phyloP scores from a whole-genome alignment of 2,888 invertebrate genomes.

The Pantelozetes paolii region DNA sequence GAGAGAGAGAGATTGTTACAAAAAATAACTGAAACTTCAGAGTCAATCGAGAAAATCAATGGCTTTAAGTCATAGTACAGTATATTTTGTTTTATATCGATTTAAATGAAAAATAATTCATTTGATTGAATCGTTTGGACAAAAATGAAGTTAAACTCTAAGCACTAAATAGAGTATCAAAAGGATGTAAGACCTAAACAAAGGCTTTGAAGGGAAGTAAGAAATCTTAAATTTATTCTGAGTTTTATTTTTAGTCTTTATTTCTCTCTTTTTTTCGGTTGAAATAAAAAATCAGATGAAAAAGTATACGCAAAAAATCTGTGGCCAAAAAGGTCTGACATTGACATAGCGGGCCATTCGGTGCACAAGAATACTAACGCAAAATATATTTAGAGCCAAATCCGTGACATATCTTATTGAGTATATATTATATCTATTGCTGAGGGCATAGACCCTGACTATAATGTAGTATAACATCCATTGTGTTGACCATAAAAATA shows the following conservation, averaged over 20 bases:
- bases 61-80: slow-evolving; percentile 21
- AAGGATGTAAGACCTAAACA: background rate
- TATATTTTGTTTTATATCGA: slow-evolving; percentile 5
- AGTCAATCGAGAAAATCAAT: slow-evolving; percentile 20
- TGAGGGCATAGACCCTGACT: background rate
- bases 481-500: background rate
- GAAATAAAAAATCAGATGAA: background rate
- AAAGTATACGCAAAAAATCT: background rate
- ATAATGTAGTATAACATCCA: background rate
- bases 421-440: background rate
- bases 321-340: slow-evolving; percentile 4
- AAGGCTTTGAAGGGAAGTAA: background rate
- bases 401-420: background rate
- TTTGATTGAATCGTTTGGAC: background rate
- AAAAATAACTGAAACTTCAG: background rate
- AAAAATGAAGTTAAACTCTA: background rate
- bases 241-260: no score
- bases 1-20: background rate
- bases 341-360: slow-evolving; percentile 5
- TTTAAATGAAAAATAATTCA: slow-evolving; percentile 24
- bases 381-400: background rate
- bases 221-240: background rate
- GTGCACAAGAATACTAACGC: background rate
- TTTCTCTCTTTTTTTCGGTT: no score
- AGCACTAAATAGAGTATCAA: background rate